A percentile compares a stretch with the other conserved stretches of the same genome.
These are phyloP conservation scores for Nysson spinosus DNA, from an alignment of 2,888 invertebrate species.

Conservation along the genomic window DNA sequence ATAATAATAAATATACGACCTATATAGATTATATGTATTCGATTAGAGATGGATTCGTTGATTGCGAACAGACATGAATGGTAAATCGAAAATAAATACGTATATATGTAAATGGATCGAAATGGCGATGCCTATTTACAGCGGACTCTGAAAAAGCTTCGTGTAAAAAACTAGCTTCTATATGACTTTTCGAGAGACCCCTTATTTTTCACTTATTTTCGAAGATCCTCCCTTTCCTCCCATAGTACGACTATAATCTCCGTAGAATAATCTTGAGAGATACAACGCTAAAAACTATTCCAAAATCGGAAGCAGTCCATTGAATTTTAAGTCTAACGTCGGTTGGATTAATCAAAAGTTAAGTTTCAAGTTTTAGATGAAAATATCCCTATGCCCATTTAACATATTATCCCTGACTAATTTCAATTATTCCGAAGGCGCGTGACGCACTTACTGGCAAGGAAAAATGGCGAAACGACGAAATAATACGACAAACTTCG, in stretches of 20 bases:
- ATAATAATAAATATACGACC: constrained; percentile 36
- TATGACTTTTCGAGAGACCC: constrained; percentile 31
- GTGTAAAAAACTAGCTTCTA: constrained; percentile 59
- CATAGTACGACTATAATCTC: no score
- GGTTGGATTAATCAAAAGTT: constrained; percentile 44
- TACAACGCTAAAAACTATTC: constrained; percentile 31
- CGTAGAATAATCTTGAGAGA: constrained; percentile 17
- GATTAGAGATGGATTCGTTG: constrained; percentile 50
- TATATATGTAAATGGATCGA: constrained; percentile 17
- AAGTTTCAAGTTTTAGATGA: constrained; percentile 34
- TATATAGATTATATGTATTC: constrained; percentile 29
- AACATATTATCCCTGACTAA: constrained; percentile 26
- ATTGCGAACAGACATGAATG: constrained; percentile 43
- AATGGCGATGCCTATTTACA: constrained; percentile 50
- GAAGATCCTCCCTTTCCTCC: constrained; percentile 4
- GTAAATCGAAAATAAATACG: constrained; percentile 53
- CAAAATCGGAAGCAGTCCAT: constrained; percentile 35
- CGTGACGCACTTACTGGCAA: constrained; percentile 36
- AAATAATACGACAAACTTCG: constrained; percentile 28
- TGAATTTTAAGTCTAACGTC: constrained; percentile 26
- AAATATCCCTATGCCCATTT: constrained; percentile 39
- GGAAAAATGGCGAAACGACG: constrained; percentile 39
- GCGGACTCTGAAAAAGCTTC: constrained; percentile 58
- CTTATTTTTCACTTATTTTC: not conserved
- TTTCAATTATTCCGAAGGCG: constrained; percentile 21